Base-by-base conservation (phyloP, 2,113 vertebrate species). In the Proterorhinus semilunaris region DNA sequence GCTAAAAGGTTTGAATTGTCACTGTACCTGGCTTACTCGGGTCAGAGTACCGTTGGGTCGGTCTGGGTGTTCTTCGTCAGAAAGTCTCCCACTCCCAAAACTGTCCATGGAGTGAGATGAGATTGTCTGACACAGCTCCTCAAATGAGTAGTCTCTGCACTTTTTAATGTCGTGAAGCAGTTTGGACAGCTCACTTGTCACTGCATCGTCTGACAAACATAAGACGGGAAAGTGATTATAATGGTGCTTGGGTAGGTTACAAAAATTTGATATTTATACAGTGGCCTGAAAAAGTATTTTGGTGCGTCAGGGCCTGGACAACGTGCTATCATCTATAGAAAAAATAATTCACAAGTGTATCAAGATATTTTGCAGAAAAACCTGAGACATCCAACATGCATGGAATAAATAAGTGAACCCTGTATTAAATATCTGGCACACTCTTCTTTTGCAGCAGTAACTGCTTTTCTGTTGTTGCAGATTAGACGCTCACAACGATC, bases 21-120 rank as follows among this genome's bases (percentile, higher is more conserved):
- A 0, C 36, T 0, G n/a, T 78, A 93, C 93, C 92, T 92, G 90
- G 77, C 15, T 70, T 66, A 53, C 59, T 78, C 89, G 90, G 48
- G 92, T 93, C 88, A 95, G 92, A 74, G 92, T 96, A 91, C 94
- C 94, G 83, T 95, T 95, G 80, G 92, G 93, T 85, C 76, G 88
- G 77, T 96, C 95, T 15, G 91, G 92, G 76, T 65, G 91, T 80
- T 97, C 95, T 85, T 97, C 96, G 61, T 98, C 95, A 51, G 95
- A 96, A 71, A 95, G 92, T 75, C 94, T 86, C 1, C 89, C 95
- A 82, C 94, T 96, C 91, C 92, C 80, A 6, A 95, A 92, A 91
- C 96, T 96, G 86, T 98, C 96, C 94, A 96, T 92, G 83, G 94
- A 98, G 89, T 97, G 95, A 17, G 96, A 95, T 85, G 96, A 98